phyloP scores from a whole-genome alignment of 2,113 vertebrate species.

The Megaceryle torquata region DNA sequence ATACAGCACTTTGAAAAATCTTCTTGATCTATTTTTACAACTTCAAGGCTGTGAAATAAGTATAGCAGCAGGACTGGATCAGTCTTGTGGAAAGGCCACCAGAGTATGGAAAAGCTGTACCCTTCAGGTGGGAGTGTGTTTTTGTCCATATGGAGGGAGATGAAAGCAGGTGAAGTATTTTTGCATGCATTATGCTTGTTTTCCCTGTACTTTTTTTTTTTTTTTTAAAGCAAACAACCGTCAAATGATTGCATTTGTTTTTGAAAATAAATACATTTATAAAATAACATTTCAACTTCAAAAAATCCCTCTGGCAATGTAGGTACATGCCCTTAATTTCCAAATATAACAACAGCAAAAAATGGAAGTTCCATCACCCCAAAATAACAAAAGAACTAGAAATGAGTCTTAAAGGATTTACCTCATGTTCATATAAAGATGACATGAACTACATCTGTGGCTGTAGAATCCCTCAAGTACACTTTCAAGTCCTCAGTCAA shows the following conservation, averaged over 20 bases:
- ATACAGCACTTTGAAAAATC: too few species aligned
- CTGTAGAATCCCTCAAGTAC: constrained; percentile 40
- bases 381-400: not conserved
- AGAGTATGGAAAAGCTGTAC: not conserved
- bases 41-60: not conserved
- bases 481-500: constrained; percentile 48
- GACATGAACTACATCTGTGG: not conserved
- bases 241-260: not conserved
- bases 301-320: not conserved
- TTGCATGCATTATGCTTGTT: not conserved
- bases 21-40: not conserved
- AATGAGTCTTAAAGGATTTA: not conserved
- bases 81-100: not conserved
- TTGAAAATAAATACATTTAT: not conserved
- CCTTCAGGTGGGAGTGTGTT: not conserved
- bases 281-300: not conserved
- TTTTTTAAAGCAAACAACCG: not conserved
- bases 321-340: not conserved
- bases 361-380: not conserved
- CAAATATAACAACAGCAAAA: not conserved
- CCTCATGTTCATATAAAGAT: constrained; percentile 21
- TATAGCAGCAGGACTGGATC: not conserved
- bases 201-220: too few species aligned
- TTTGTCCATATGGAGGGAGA: not conserved
- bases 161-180: not conserved